phyloP scores from a whole-genome alignment of 2,888 invertebrate genomes.

The Mystacides longicornis region DNA sequence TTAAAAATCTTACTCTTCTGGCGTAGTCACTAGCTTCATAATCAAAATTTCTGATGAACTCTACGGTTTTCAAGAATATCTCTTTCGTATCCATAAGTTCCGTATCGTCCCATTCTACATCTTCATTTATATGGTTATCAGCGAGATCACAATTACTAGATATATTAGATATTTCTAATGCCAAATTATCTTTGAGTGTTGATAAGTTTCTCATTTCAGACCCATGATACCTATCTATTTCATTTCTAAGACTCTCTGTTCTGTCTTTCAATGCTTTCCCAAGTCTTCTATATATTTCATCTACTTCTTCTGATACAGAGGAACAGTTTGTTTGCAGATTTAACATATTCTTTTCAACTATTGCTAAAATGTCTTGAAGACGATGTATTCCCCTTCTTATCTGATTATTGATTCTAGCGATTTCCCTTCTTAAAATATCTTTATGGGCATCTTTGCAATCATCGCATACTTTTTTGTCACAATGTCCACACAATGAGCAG shows the following conservation, averaged over 20 bases:
- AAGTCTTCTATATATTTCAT: constrained; percentile 82
- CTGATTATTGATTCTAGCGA: constrained; percentile 82
- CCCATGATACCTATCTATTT: constrained; percentile 86
- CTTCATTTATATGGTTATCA: constrained; percentile 88
- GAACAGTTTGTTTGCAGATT: constrained; percentile 84
- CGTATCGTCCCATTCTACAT: constrained; percentile 86
- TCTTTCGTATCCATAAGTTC: constrained; percentile 93
- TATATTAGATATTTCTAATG: constrained; percentile 91
- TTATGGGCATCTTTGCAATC: constrained; percentile 95
- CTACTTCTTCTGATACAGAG: constrained; percentile 87
- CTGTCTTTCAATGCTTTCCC: constrained; percentile 85
- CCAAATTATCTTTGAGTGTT: constrained; percentile 86
- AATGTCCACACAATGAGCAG: constrained; percentile 84
- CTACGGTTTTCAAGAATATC: constrained; percentile 91
- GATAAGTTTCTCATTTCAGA: constrained; percentile 81
- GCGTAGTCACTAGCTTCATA: constrained; percentile 88
- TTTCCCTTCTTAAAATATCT: constrained; percentile 90
- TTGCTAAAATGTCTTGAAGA: constrained; percentile 74
- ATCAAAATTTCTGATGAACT: constrained; percentile 90
- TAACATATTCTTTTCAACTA: constrained; percentile 83
- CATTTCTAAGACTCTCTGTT: constrained; percentile 76
- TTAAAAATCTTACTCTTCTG: constrained; percentile 75
- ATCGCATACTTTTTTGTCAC: constrained; percentile 94
- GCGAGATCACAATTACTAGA: constrained; percentile 94
- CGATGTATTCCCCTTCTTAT: constrained; percentile 82